These are phyloP conservation scores for Geotrupes spiniger DNA, from an alignment of 2,888 invertebrate species.

Conservation along the genomic window DNA sequence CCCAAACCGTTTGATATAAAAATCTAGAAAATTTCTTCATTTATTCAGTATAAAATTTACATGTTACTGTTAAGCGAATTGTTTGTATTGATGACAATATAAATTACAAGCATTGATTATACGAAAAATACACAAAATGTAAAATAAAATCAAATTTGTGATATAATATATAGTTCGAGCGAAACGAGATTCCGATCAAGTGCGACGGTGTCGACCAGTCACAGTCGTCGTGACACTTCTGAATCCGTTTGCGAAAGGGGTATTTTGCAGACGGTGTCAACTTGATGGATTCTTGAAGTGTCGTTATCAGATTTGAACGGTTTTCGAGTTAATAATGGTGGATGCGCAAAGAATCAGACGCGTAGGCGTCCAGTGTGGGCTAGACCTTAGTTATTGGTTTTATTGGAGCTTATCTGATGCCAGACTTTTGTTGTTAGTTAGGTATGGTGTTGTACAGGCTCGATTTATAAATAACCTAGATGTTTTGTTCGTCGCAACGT, in stretches of 20 bases:
- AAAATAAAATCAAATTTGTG: no score
- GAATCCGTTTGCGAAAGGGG: not conserved
- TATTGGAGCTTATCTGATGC: slow-evolving; percentile 10
- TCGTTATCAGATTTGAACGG: slow-evolving; percentile 5
- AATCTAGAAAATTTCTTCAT: no score
- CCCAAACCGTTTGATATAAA: no score
- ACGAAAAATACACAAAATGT: no score
- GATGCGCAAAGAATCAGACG: slow-evolving; percentile 2
- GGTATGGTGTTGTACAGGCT: slow-evolving; percentile 9
- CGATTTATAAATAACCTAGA: slow-evolving; percentile 10
- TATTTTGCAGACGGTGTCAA: not conserved
- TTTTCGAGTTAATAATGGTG: slow-evolving; percentile 8
- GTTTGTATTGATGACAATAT: no score
- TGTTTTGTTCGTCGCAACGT: slow-evolving; percentile 5
- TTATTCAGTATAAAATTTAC: no score
- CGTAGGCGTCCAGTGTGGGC: slow-evolving; percentile 8
- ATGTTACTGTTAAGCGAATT: no score
- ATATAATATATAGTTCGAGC: no score
- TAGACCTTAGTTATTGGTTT: slow-evolving; percentile 10
- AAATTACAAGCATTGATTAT: no score
- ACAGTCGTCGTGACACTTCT: not conserved
- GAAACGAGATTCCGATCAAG: no score
- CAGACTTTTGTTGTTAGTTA: slow-evolving; percentile 10
- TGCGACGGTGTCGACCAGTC: not conserved
- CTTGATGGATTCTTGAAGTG: slow-evolving; percentile 3